A percentile compares a stretch with the other conserved stretches of the same genome.
Conservation (phyloP, 2,888 invertebrate species). For the Herminia tarsipennalis region DNA sequence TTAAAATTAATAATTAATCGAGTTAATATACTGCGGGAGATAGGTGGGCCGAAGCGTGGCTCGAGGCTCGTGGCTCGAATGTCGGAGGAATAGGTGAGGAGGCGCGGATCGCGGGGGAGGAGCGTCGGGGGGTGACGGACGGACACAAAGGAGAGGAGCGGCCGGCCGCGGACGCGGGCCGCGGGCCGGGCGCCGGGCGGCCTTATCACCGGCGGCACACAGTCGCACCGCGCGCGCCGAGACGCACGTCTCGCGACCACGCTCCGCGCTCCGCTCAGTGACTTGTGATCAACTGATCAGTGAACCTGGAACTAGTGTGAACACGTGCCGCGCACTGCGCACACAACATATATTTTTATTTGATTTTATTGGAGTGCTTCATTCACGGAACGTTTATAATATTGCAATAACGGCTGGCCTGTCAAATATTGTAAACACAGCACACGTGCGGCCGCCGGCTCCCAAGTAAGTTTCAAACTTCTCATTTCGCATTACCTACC, state of each 20-base stretch:
- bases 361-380: constrained; percentile 55
- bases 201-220: constrained; percentile 79
- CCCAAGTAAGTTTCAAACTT: constrained; percentile 73
- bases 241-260: constrained; percentile 65
- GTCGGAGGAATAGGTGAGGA: constrained; percentile 53
- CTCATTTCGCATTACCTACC: constrained; percentile 20
- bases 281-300: constrained; percentile 59
- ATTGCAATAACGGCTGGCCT: constrained; percentile 64
- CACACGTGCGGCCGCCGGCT: constrained; percentile 77
- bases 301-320: constrained; percentile 57
- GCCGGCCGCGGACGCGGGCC: constrained; percentile 77
- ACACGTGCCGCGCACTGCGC: constrained; percentile 72
- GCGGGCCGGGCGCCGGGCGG: constrained; percentile 71
- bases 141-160: constrained; percentile 85
- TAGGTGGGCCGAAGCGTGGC: constrained; percentile 65
- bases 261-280: constrained; percentile 39
- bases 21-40: constrained; percentile 72
- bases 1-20: constrained; percentile 72
- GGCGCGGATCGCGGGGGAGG: constrained; percentile 56
- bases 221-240: constrained; percentile 76
- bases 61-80: constrained; percentile 49
- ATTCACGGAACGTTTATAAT: constrained; percentile 55
- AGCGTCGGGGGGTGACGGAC: constrained; percentile 65
- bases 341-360: constrained; percentile 56
- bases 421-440: constrained; percentile 78